Percentiles rank a stretch among this genome's conserved stretches.
phyloP scores from a whole-genome alignment of 2,113 vertebrate genomes.

The Tragelaphus scriptus region DNA sequence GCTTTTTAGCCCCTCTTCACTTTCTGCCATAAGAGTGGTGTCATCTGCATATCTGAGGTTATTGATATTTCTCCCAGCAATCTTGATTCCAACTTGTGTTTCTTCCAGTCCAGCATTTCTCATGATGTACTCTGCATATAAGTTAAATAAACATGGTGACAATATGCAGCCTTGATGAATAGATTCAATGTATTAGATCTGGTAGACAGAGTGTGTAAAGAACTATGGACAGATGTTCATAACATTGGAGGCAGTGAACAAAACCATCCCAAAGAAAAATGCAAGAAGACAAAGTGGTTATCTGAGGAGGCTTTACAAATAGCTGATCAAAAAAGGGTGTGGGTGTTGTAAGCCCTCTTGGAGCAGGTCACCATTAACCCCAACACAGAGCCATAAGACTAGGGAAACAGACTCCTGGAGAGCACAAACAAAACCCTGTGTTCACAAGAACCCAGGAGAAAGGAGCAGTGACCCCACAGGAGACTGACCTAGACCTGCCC shows the following conservation, averaged over 20 bases:
- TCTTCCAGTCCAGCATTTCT: too few relatives aligned
- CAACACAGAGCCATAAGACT: background rate
- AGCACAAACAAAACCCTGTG: background rate
- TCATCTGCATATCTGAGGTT: too few relatives aligned
- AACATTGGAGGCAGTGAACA: background rate
- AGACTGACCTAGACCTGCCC: background rate
- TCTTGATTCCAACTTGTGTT: too few relatives aligned
- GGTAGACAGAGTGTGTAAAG: background rate
- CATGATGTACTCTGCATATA: too few relatives aligned
- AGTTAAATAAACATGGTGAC: too few relatives aligned
- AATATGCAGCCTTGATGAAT: background rate
- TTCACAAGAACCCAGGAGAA: background rate
- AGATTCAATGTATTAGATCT: background rate
- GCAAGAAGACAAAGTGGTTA: background rate
- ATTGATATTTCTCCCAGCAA: too few relatives aligned
- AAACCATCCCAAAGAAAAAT: background rate
- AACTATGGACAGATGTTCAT: background rate
- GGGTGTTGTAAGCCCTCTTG: background rate
- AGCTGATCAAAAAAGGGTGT: background rate
- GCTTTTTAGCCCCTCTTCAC: too few relatives aligned
- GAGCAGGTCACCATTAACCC: background rate
- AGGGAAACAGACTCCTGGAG: background rate
- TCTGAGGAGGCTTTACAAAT: background rate
- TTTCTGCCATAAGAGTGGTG: too few relatives aligned
- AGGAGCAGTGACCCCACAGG: background rate